Percentiles rank a stretch among this genome's conserved stretches.
Conservation (phyloP, 2,888 invertebrate species). For the Coleophora deauratella region DNA sequence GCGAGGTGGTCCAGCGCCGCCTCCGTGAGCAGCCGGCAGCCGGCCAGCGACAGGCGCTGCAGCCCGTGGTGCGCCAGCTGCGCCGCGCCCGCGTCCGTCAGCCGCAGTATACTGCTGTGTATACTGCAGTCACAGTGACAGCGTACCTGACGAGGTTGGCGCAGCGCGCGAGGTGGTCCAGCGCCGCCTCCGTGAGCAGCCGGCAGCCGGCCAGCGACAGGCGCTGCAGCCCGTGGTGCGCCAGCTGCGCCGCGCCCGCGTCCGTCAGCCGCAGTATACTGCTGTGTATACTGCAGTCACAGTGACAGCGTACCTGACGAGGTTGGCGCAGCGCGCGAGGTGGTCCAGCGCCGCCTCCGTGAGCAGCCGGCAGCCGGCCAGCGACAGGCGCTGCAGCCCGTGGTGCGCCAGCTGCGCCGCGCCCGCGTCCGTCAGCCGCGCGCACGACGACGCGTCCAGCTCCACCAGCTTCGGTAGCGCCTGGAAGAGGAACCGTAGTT, state of each 20-base stretch:
- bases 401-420: conserved; percentile 89
- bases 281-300: neutral
- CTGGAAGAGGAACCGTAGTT: too few relatives aligned
- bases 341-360: conserved; percentile 90
- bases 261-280: conserved; percentile 90
- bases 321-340: conserved; percentile 82
- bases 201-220: conserved; percentile 81
- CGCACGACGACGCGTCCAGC: conserved; percentile 89
- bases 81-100: conserved; percentile 93
- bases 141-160: conserved; percentile 76
- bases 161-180: conserved; percentile 86
- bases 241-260: conserved; percentile 90
- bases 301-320: conserved; percentile 54
- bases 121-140: neutral
- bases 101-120: too few relatives aligned
- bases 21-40: conserved; percentile 36
- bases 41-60: conserved; percentile 82
- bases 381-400: conserved; percentile 82
- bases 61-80: conserved; percentile 86
- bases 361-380: conserved; percentile 87
- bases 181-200: conserved; percentile 81
- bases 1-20: conserved; percentile 15
- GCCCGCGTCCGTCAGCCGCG: conserved; percentile 91
- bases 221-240: conserved; percentile 52
- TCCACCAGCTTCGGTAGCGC: conserved; percentile 83